Evolutionary conservation across 2,888 invertebrate genomes (phyloP), one percentile per base, ranked within the genome.

Genomic region (Clunio marinus): DNA sequence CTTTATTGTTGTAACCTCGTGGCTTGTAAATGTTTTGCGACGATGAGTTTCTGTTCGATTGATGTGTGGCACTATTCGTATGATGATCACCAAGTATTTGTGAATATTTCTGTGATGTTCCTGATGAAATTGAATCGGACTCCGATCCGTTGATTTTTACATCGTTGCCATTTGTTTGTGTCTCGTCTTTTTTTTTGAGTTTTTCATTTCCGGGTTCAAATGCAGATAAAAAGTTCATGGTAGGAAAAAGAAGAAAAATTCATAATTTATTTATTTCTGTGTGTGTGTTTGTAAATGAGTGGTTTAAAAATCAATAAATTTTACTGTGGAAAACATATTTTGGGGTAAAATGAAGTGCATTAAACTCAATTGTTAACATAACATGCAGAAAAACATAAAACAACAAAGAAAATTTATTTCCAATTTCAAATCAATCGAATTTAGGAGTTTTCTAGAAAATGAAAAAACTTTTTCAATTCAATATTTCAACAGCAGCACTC

Each of bases 41-140:
- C 27, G 57, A 57, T 24, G 57, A 25, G 25, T 28, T 63, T n/a
- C 46, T 63, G n/a, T 20, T 63, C 5, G 17, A 37, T 46, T 24
- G 46, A 45, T 37, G 15, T n/a, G 20, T n/a, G n/a, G n/a, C n/a
- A 45, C 27, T 37, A 20, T 63, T 63, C 37, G 22, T 25, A 10
- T 63, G 45, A 27, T 45, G 45, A 46, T 63, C 63, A 20, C 63
- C 63, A 15, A 63, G 63, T 15, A 63, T 63, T 63, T 63, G 63
- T 45, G 63, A 63, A 63, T 63, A 63, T 63, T 62, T 62, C 17
- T 62, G 62, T 37, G 62, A 20, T 20, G 22, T 37, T n/a, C 7
- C 62, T 22, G 62, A 24, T 13, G 62, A 22, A 20, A 37, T 35
- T 10, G 60, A 22, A 20, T 46, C 63, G 17, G 27, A 22, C 10